Conservation (phyloP, 2,888 invertebrate species). For the Callinectes sapidus region DNA sequence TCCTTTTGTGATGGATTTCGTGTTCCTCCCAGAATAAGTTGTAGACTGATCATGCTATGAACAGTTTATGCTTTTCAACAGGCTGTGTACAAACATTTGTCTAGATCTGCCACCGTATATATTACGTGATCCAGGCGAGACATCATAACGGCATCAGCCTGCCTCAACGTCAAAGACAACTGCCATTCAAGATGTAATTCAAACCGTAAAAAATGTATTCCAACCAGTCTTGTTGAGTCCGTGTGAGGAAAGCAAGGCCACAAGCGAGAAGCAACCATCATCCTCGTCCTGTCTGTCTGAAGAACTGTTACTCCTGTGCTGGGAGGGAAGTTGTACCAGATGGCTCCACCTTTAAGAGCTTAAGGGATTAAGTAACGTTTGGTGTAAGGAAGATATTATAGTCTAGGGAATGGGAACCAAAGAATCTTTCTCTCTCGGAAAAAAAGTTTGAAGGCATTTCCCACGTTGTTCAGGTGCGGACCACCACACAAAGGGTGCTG, state of each 20-base stretch:
- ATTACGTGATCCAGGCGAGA: background rate
- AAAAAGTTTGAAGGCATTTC: background rate
- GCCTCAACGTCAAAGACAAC: background rate
- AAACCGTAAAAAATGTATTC: background rate
- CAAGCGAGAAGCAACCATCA: background rate
- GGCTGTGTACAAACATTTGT: background rate
- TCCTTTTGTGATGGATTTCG: background rate
- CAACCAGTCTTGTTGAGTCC: background rate
- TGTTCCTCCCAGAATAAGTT: background rate
- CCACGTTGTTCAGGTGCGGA: background rate
- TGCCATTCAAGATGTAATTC: constrained; percentile 8
- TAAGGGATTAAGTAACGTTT: background rate
- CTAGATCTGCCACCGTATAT: background rate
- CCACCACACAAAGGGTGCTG: background rate
- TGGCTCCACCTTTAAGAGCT: background rate
- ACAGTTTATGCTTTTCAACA: background rate
- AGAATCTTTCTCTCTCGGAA: background rate
- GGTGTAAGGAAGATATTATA: background rate
- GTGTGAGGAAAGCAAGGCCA: background rate
- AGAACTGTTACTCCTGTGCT: background rate
- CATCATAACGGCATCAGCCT: background rate
- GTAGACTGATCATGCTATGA: no score
- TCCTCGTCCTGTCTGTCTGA: background rate
- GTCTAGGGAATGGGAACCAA: background rate
- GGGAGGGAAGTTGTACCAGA: background rate